Evolutionary conservation across 2,113 vertebrate genomes (phyloP), one percentile per base, ranked within the genome.

Genomic region (Plotosus lineatus): DNA sequence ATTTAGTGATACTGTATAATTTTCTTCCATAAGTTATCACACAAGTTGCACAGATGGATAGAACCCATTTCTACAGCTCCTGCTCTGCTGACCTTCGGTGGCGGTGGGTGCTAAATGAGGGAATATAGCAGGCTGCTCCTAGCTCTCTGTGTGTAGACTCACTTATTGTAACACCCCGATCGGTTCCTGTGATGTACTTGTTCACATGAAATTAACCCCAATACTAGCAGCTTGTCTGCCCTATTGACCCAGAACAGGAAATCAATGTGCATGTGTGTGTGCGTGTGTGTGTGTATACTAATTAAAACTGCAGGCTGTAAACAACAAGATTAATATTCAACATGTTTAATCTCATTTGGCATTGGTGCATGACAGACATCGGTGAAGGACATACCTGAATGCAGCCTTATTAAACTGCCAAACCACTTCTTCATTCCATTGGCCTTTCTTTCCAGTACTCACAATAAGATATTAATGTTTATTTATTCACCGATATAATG

Each of bases 201-300:
- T 66, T 78, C 76, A 38, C 14, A 26, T 65, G 38, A 33, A 9
- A 40, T 78, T 48, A 73, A 58, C 55, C 28, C 31, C 7, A 21
- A 28, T 42, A 42, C 38, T 55, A 28, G 44, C 58, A 68, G 69
- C 36, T 23, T 80, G 44, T 44, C 44, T 38, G 38, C 44, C 44
- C n/a, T 65, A 56, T 36, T 26, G 28, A 66, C 55, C 50, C 38
- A 72, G 77, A 55, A 71, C 77, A 71, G 23, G 56, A 79, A 74
- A 56, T 79, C 68, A 66, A n/a, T n/a, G 23, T 3, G 10, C 11
- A 46, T 6, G 44, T 46, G 12, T 46, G 44, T 46, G 44, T 46
- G 44, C 12, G 44, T 46, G 44, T 46, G 44, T 17, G 68, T 31
- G 42, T 28, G 44, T 14, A 7, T 26, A 21, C 44, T 78, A 74